phyloP scores from a whole-genome alignment of 2,113 vertebrate genomes.

The Chauna torquata region DNA sequence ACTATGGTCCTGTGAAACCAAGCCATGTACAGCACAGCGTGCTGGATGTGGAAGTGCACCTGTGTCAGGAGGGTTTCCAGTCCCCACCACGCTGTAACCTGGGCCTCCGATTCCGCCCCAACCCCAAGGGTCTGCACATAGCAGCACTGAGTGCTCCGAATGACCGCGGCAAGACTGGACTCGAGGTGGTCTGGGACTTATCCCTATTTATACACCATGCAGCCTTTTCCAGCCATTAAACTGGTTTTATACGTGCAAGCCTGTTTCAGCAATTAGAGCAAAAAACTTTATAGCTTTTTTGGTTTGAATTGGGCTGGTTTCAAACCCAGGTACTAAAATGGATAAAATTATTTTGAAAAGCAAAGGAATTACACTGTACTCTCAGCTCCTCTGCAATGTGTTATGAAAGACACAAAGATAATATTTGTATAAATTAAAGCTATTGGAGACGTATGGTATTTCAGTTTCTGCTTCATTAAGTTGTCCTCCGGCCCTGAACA shows the following conservation, averaged over 20 bases:
- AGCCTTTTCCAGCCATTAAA: conserved; percentile 47
- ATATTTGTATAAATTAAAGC: conserved; percentile 76
- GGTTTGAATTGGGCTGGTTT: conserved; percentile 60
- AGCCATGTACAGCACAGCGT: not conserved
- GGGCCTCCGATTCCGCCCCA: not conserved
- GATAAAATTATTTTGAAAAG: conserved; percentile 61
- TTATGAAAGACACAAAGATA: conserved; percentile 70
- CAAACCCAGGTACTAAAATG: conserved; percentile 65
- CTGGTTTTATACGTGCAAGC: conserved; percentile 28
- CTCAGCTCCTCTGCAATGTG: conserved; percentile 40
- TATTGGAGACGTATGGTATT: conserved; percentile 68
- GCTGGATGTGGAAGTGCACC: not conserved
- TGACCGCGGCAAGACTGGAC: not conserved
- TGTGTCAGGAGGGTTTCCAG: not conserved
- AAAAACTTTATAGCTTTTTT: conserved; percentile 41
- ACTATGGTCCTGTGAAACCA: not conserved
- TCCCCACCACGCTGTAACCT: fast-evolving
- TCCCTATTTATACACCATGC: not conserved
- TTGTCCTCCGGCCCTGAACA: conserved; percentile 69
- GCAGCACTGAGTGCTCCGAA: not conserved
- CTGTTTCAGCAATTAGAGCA: conserved; percentile 59
- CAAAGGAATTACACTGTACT: conserved; percentile 33
- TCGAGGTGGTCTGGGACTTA: not conserved
- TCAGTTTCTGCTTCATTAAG: conserved; percentile 74
- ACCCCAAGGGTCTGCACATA: fast-evolving